phyloP scores from a whole-genome alignment of 2,113 vertebrate genomes.

The Tragelaphus strepsiceros region DNA sequence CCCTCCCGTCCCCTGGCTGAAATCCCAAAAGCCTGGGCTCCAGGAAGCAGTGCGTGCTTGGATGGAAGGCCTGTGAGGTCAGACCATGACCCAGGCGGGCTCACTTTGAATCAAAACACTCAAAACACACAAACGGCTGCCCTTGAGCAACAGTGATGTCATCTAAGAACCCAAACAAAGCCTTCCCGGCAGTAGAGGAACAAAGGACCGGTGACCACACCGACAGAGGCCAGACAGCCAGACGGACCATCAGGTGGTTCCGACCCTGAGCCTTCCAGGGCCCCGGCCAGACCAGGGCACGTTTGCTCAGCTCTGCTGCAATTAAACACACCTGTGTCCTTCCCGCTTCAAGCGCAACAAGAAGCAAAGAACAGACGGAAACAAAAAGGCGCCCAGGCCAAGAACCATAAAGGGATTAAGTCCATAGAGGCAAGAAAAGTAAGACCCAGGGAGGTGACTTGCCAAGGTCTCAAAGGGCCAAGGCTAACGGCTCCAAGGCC shows the following conservation, averaged over 20 bases:
- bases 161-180: neutral
- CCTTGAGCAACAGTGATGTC: neutral
- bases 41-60: fast-evolving
- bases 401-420: fast-evolving
- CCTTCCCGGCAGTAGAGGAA: neutral
- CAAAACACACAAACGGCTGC: neutral
- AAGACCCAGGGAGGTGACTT: neutral
- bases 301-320: neutral
- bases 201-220: neutral
- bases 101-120: neutral
- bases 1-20: neutral
- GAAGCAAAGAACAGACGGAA: neutral
- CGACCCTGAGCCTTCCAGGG: fast-evolving
- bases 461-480: too few relatives aligned
- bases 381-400: neutral
- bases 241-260: fast-evolving
- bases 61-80: neutral
- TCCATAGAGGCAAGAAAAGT: neutral
- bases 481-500: fast-evolving
- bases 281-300: fast-evolving
- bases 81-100: neutral
- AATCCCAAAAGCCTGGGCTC: neutral
- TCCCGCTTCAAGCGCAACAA: neutral
- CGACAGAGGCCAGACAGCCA: fast-evolving
- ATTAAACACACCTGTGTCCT: fast-evolving